Evolutionary conservation across 2,113 vertebrate species (phyloP), one percentile per base, ranked within the genome.

Genomic region (Pomatostomus ruficeps): DNA sequence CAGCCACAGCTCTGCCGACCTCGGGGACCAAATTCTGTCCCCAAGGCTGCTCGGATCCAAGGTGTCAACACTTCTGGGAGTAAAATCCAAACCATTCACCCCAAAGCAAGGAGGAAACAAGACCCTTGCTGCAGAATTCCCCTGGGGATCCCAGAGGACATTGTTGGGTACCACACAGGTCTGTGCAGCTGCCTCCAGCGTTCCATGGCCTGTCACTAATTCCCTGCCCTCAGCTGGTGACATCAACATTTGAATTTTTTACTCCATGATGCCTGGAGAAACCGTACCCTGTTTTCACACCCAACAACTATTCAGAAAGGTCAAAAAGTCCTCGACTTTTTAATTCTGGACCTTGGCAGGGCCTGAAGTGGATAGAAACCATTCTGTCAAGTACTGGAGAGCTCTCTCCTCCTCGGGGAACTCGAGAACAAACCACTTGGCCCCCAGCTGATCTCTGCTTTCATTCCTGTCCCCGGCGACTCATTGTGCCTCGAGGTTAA

Each of bases 401-500:
- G 52, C 26, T 87, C 54, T 68, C 28, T 86, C 16, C 35, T 89
- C 29, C 51, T 84, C 14, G 0, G 43, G 6, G 65, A 93, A 46
- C 68, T 51, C 46, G 73, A 78, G 57, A 92, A 91, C 19, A 94
- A 94, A 74, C 38, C 52, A 10, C 73, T 89, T 86, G 81, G 68
- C 73, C 77, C 33, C 35, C 61, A 63, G 68, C 29, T 96, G 91
- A 92, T 79, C 88, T 90, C 85, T 82, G 67, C 93, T 95, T 96
- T 96, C 86, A 84, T 76, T 88, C 42, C 76, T 70, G 49, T 68
- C 58, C 62, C 29, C 0, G 1, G 62, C 0, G 0, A 67, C 35
- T 73, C 67, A 35, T 66, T 91, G 89, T 92, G 72, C 2, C 1
- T 57, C 25, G 58, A 96, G 94, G 89, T 92, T 70, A 91, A 71